Conservation (phyloP, 2,888 invertebrate genomes). For the Sphecodes monilicornis region DNA sequence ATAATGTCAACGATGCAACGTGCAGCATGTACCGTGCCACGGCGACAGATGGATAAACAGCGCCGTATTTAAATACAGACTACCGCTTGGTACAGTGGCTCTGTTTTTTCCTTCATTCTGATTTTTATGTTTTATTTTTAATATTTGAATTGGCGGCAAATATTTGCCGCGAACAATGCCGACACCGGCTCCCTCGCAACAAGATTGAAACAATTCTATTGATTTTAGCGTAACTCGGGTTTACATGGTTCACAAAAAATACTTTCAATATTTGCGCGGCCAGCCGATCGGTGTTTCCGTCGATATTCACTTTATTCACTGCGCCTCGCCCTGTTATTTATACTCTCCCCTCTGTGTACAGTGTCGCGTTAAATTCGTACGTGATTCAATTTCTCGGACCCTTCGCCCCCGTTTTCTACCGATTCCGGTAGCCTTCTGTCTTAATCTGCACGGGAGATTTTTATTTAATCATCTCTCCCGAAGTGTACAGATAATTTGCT, state of each 20-base stretch:
- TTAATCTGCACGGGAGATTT: too few relatives aligned
- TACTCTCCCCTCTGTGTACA: background rate
- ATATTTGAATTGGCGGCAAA: slow-evolving; percentile 23
- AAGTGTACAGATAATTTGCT: too few relatives aligned
- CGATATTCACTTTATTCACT: background rate
- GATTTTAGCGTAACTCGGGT: background rate
- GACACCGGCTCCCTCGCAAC: background rate
- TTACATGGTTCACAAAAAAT: background rate
- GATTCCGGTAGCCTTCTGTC: background rate
- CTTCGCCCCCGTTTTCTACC: too few relatives aligned
- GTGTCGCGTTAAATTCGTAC: background rate
- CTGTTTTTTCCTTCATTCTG: background rate
- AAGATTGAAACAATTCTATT: slow-evolving; percentile 23
- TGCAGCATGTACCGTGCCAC: slow-evolving; percentile 25
- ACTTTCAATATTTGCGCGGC: slow-evolving; percentile 15
- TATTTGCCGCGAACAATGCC: slow-evolving; percentile 15
- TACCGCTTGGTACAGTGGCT: background rate
- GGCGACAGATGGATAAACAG: slow-evolving; percentile 56
- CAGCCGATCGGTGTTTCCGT: background rate
- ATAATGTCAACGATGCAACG: background rate
- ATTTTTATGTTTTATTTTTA: slow-evolving; percentile 9
- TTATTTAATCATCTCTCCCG: background rate
- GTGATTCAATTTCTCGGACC: background rate
- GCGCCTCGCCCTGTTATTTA: background rate
- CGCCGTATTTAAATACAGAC: background rate